phyloP scores from a whole-genome alignment of 1,140 invertebrate genomes.

The Micrasema minimum region DNA sequence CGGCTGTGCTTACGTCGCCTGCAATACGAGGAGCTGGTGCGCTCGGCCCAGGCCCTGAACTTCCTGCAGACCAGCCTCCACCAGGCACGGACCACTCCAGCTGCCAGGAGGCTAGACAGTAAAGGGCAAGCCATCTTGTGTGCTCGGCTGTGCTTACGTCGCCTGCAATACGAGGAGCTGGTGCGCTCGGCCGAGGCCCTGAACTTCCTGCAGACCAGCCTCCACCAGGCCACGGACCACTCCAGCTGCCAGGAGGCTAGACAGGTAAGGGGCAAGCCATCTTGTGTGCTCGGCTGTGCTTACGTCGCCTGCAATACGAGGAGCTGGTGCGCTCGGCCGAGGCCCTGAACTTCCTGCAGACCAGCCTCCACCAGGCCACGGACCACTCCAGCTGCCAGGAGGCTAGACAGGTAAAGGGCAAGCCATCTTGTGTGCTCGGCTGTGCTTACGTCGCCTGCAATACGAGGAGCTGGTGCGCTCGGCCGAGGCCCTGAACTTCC shows the following conservation, averaged over 20 bases:
- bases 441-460: constrained; percentile 79
- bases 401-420: constrained; percentile 74
- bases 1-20: constrained; percentile 83
- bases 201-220: constrained; percentile 79
- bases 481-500: constrained; percentile 78
- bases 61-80: constrained; percentile 82
- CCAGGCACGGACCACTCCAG: constrained; percentile 81
- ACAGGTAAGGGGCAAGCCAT: too few species aligned
- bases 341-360: constrained; percentile 83
- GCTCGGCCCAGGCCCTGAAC: constrained; percentile 75
- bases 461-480: constrained; percentile 82
- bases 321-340: constrained; percentile 77
- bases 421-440: too few species aligned
- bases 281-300: constrained; percentile 76
- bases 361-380: constrained; percentile 77
- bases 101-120: constrained; percentile 75
- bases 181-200: constrained; percentile 76
- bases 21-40: constrained; percentile 77
- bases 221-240: constrained; percentile 83
- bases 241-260: constrained; percentile 75
- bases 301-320: constrained; percentile 81
- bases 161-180: constrained; percentile 82
- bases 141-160: constrained; percentile 78
- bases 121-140: not conserved
- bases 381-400: constrained; percentile 80